These are phyloP conservation scores for Callipepla squamata DNA, from an alignment of 2,113 vertebrate genomes.

Conservation along the genomic window DNA sequence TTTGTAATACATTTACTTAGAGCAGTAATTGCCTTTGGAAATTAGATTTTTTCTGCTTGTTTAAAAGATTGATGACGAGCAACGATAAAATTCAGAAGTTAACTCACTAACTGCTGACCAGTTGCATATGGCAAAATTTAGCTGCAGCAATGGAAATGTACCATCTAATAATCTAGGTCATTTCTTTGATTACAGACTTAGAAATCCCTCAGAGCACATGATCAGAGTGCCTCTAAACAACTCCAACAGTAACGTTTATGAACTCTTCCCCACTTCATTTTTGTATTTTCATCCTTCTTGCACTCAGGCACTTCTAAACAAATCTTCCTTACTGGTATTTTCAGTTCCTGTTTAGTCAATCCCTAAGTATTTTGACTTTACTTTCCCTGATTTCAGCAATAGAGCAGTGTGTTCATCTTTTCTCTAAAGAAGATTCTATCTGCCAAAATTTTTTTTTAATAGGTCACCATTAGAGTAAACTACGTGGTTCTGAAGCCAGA, in stretches of 20 bases:
- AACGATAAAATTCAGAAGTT: constrained; percentile 34
- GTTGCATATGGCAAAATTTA: not conserved
- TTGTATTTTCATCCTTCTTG: not conserved
- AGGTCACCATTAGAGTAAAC: not conserved
- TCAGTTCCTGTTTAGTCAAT: not conserved
- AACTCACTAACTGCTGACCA: not conserved
- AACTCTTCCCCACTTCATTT: not conserved
- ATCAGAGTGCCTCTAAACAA: not conserved
- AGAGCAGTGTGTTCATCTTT: not conserved
- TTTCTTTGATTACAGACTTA: not conserved
- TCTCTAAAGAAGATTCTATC: not conserved
- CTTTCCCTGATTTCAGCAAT: not conserved
- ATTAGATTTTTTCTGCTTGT: constrained; percentile 49
- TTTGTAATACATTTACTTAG: constrained; percentile 38
- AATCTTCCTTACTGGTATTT: not conserved
- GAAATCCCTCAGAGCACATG: not conserved
- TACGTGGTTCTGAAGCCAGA: not conserved
- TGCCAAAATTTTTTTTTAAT: not conserved
- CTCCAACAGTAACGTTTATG: not conserved
- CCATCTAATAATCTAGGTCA: not conserved
- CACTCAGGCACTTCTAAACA: not conserved
- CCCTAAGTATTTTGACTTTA: not conserved
- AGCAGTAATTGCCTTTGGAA: constrained; percentile 53
- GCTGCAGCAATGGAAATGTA: not conserved
- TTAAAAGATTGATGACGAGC: constrained; percentile 10